These are phyloP conservation scores for Sipha flava DNA, from an alignment of 1,140 invertebrate species.

Conservation along the genomic window DNA sequence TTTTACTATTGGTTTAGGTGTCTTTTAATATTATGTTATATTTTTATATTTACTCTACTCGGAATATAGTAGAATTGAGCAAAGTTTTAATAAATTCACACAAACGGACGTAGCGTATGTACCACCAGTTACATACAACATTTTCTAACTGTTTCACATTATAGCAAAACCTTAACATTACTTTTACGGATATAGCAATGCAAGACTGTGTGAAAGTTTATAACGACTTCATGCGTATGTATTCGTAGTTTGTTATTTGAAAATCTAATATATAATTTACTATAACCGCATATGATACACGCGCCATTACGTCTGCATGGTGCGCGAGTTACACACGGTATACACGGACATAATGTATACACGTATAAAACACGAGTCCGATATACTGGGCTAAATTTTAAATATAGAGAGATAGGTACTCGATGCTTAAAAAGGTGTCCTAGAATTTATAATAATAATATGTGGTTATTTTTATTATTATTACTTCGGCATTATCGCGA, in stretches of 20 bases:
- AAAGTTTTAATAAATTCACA: no score
- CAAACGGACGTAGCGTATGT: no score
- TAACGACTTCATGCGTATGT: no score
- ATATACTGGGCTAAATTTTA: no score
- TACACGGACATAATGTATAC: background rate
- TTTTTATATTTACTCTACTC: no score
- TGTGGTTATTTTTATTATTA: background rate
- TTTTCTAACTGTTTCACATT: background rate
- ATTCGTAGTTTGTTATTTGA: background rate
- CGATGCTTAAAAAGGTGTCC: background rate
- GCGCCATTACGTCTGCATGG: background rate
- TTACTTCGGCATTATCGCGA: background rate
- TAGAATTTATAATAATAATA: background rate
- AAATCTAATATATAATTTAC: background rate
- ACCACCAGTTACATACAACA: no score
- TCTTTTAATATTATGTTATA: no score
- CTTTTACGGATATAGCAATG: no score
- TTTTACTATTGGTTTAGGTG: no score
- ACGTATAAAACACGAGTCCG: background rate
- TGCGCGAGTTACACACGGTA: no score
- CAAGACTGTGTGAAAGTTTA: background rate
- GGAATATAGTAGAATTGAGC: no score
- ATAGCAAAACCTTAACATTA: background rate
- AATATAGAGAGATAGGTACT: no score
- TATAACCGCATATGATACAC: background rate